Evolutionary conservation across 2,888 invertebrate species (phyloP), one percentile per base, ranked within the genome.

Genomic region (Cheilosia pagana): DNA sequence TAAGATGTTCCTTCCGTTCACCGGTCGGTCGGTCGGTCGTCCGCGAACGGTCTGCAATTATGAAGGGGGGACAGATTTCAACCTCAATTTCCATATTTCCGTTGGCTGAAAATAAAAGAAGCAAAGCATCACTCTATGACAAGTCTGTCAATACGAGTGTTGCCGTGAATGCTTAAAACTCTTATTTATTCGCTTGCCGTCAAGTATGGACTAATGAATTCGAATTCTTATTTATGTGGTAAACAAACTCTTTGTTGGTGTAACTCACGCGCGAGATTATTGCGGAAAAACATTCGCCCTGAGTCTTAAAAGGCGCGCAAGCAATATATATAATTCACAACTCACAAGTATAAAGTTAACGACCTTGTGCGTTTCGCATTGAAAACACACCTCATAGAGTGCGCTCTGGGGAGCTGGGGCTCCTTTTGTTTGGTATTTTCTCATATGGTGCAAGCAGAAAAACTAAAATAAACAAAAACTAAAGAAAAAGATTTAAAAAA

Each of bases 291-390:
- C 23, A 52, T 23, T 41, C 19, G 50, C 52, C 25, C 52, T 1
- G 39, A 39, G 55, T 57, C 19, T 35, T 25, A 63, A 65, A 74
- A 74, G 48, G 48, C 50, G 31, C 19, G n/a, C 71, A 23, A 21
- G 14, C 60, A 28, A n/a, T 21, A 21, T 21, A 21, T 28, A 19
- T 28, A 19, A 35, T 12, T 35, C 10, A 35, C 35, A 43, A 19
- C 45, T 45, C 12, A 14, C 53, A 23, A 53, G 53, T 43, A 45
- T 23, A 63, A 48, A 39, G 62, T 63, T 55, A 74, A 74, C 63
- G 63, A 74, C 63, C 74, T 74, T 74, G 74, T 57, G 63, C 35
- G 55, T 63, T 55, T 65, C 48, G 35, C 74, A 74, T 65, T 74
- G 43, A 21, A 35, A 70, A 35, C 19, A 28, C 16, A 43, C 60